phyloP scores from a whole-genome alignment of 2,888 invertebrate genomes.

The Melitaea athalia region DNA sequence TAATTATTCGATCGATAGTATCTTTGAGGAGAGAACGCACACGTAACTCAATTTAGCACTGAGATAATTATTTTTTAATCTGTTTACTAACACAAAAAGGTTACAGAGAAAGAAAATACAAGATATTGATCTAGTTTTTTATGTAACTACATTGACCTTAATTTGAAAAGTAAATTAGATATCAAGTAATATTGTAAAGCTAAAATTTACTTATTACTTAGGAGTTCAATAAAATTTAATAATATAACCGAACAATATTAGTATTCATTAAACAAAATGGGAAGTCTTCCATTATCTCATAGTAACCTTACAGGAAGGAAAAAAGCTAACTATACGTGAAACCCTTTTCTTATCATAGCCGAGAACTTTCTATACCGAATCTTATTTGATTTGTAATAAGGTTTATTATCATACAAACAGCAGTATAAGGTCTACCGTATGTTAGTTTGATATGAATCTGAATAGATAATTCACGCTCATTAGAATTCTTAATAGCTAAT shows the following conservation, averaged over 20 bases:
- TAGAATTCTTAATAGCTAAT: conserved; percentile 13
- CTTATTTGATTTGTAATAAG: background rate
- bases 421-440: background rate
- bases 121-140: too few species aligned
- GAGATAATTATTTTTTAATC: too few species aligned
- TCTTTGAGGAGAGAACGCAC: background rate
- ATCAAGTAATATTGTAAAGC: background rate
- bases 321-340: background rate
- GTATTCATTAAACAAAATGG: conserved; percentile 13
- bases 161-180: too few species aligned
- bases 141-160: too few species aligned
- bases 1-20: background rate
- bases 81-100: too few species aligned
- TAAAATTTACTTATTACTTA: background rate
- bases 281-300: conserved; percentile 8
- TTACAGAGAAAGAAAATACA: too few species aligned
- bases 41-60: too few species aligned
- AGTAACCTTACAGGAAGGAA: conserved; percentile 4
- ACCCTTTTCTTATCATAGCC: background rate
- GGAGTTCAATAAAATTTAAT: background rate
- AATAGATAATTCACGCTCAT: conserved; percentile 13
- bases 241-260: background rate
- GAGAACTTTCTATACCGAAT: background rate
- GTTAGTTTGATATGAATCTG: conserved; percentile 1
- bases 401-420: background rate